Evolutionary conservation across 2,113 vertebrate genomes (phyloP), one percentile per base, ranked within the genome.

Genomic region (Tapirus terrestris): DNA sequence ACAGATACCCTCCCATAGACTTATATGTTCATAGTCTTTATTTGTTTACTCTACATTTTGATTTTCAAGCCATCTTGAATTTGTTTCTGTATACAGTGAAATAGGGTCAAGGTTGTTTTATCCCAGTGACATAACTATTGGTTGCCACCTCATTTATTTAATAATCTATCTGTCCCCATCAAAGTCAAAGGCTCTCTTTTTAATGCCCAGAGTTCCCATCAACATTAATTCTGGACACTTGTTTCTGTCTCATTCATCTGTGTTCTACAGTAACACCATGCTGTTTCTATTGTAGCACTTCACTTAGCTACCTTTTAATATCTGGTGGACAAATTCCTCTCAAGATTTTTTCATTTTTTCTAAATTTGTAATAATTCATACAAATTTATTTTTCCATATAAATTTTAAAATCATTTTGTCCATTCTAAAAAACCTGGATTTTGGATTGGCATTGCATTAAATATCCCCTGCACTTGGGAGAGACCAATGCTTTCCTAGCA

Each of bases 1-100:
- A 33, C 31, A 79, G 2, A 14, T 51, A n/a, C 8, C 48, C 76
- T 56, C 76, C 48, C n/a, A 13, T 12, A 36, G 75, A 23, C 76
- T 79, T 0, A 23, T 1, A 23, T 2, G 21, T 31, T 56, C 0
- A 1, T 33, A 79, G 48, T 3, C 4, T 53, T 23, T 13, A 4
- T 33, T n/a, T 8, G 76, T 48, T 53, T n/a, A 23, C 31, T n/a
- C 6, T n/a, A 33, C 48, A 8, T 33, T 13, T 53, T n/a, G 10
- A 21, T n/a, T 48, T 20, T 53, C 76, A n/a, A 6, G 31, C 48
- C 48, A 1, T 4, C 76, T 53, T n/a, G 18, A 33, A 53, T 53
- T 53, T 53, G 51, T 6, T n/a, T 56, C n/a, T n/a, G 51, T 31
- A 4, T 8, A 4, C 76, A 23, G 5, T 21, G 31, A 53, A 18